Evolutionary conservation across 2,113 vertebrate genomes (phyloP).

Genomic region (Vidua chalybeata): DNA sequence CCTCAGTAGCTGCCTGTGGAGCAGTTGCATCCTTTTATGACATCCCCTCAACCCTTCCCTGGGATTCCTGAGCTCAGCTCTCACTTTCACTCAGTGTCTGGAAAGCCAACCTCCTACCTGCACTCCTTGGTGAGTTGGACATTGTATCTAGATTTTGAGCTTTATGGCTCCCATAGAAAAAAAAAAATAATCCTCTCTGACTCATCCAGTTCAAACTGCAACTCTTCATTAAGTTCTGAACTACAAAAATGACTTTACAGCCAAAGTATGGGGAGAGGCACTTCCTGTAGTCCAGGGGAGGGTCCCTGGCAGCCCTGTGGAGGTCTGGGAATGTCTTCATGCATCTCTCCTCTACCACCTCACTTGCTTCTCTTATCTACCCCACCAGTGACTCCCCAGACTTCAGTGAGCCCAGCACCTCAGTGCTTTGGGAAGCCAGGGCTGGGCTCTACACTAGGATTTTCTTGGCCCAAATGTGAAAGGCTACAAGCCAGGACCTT

Average conservation of each 20-base stretch:
- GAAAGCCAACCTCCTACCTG: background rate
- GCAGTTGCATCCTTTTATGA: background rate
- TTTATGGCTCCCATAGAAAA: background rate
- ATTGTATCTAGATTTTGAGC: background rate
- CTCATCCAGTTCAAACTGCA: background rate
- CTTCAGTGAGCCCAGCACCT: background rate
- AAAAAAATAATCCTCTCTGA: background rate
- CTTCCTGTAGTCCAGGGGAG: background rate
- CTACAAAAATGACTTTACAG: background rate
- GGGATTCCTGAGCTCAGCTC: fast-evolving
- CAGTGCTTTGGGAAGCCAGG: background rate
- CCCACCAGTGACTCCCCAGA: background rate
- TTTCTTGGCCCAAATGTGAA: background rate
- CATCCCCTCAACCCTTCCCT: background rate
- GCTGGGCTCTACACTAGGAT: background rate
- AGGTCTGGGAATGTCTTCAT: background rate
- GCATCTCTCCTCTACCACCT: background rate
- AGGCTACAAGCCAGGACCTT: background rate
- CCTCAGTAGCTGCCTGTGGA: background rate
- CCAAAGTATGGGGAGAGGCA: background rate
- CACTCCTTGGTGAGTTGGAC: background rate
- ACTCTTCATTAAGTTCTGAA: background rate
- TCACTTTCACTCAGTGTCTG: background rate
- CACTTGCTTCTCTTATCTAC: background rate
- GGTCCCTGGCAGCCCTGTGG: background rate